Base-by-base conservation (phyloP, 2,113 vertebrate genomes). In the Aspidoscelis tigris region DNA sequence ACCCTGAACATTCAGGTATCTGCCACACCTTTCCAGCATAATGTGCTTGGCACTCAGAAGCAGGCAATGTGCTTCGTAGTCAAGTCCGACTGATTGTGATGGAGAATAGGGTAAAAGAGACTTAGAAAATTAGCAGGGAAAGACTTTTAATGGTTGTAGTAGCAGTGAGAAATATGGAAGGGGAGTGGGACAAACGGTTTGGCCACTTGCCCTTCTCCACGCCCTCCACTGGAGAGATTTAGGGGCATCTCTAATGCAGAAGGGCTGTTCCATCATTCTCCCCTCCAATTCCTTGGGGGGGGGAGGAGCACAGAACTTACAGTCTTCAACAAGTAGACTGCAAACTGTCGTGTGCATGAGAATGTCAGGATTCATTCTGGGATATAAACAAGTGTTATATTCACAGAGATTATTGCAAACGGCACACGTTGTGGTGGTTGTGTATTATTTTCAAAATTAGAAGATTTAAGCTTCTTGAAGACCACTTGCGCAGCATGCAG, bases 1-100 rank as follows among this genome's bases (percentile, higher is more conserved):
- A 41, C 39, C 20, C 76, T 39, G 33, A 64, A 53, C 50, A 21
- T 16, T 68, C 64, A 76, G 44, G 64, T 69, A 76, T 53, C 47
- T 22, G 73, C 64, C 82, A 83, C 82, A 55, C 82, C 82, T 33
- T 55, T 21, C 73, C 82, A 53, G 73, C 73, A 21, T 8, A 50
- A 39, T 50, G 33, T 0, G 14, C 12, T 53, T 68, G 21, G 65
- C 33, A 7, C 39, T 1, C 70, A 50, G 44, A 50, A 66, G 16
- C 33, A 16, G 55, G 47, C 10, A 10, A 18, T 21, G 26, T 26
- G 39, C 14, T 10, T 22, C 24, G 61, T 65, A 5, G 18, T 4
- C 20, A 75, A 65, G 22, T 20, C 58, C 74, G 5, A 11, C 73
- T n/a, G 21, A 75, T 14, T 69, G 69, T 14, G 69, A 39, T 70